Percentiles rank a stretch among this genome's conserved stretches.
Conservation (phyloP, 2,797 vertebrate genomes). For the Etheostoma nigrum region DNA sequence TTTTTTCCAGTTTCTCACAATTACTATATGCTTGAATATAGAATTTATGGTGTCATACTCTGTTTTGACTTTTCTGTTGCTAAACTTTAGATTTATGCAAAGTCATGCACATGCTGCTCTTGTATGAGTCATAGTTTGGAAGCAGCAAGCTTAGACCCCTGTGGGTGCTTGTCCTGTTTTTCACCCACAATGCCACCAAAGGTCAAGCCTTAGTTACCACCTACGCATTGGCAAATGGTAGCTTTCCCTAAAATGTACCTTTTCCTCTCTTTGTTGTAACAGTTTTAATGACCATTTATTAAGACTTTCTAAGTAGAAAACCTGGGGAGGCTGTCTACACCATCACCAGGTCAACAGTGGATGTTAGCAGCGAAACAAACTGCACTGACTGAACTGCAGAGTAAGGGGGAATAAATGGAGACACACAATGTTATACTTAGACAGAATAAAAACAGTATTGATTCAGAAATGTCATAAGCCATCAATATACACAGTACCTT, state of each 20-base stretch:
- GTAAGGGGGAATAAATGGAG: background rate
- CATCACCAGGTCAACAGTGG: background rate
- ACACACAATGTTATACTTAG: background rate
- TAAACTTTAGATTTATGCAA: slow-evolving; percentile 30
- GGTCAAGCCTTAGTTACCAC: slow-evolving; percentile 34
- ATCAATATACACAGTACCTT: background rate
- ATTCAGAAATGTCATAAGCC: background rate
- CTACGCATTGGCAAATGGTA: background rate
- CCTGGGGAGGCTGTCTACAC: background rate
- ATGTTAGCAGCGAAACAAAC: background rate
- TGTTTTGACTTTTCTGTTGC: background rate
- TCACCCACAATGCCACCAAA: slow-evolving; percentile 37
- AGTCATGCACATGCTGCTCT: slow-evolving; percentile 8
- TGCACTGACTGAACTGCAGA: background rate
- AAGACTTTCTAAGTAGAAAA: background rate
- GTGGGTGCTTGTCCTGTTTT: slow-evolving; percentile 31
- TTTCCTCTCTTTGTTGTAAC: background rate
- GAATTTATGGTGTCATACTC: background rate
- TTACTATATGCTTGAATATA: slow-evolving; percentile 5
- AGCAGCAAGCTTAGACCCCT: background rate
- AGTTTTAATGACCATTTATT: slow-evolving; percentile 7
- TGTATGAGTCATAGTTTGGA: slow-evolving; percentile 35
- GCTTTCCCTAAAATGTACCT: slow-evolving; percentile 12
- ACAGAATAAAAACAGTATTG: background rate
- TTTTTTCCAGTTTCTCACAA: background rate